Percentiles rank a stretch among this genome's conserved stretches.
phyloP scores from a whole-genome alignment of 2,113 vertebrate genomes.

The Struthidea cinerea region DNA sequence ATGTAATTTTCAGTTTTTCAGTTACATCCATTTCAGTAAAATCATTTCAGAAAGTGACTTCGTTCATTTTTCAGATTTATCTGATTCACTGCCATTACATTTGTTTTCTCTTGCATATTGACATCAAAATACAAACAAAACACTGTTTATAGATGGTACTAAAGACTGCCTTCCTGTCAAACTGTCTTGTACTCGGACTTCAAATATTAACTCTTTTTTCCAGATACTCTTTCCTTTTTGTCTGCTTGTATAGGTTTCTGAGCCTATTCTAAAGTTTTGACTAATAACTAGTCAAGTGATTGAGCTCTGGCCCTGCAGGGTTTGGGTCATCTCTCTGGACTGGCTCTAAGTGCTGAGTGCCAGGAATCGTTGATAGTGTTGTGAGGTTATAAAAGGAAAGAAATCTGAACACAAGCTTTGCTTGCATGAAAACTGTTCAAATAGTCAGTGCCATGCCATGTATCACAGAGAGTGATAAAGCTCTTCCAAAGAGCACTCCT shows the following conservation, averaged over 20 bases:
- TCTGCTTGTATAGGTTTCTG: background rate
- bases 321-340: background rate
- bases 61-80: background rate
- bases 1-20: background rate
- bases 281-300: background rate
- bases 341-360: background rate
- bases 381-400: background rate
- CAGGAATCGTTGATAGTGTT: rapidly evolving
- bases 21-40: slow-evolving; percentile 35
- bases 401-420: background rate
- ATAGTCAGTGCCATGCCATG: rapidly evolving
- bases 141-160: background rate
- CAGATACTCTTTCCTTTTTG: background rate
- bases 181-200: background rate
- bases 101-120: background rate
- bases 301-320: background rate
- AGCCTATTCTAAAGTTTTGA: background rate
- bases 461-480: background rate
- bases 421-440: background rate
- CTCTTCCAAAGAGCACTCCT: background rate
- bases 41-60: background rate
- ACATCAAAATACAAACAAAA: background rate
- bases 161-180: background rate
- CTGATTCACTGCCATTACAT: background rate
- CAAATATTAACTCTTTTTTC: background rate